A percentile compares a stretch with the other conserved stretches of the same genome.
Evolutionary conservation across 92 coral and sea anemone genomes (phyloP).

Genomic region (Heteractis magnifica): DNA sequence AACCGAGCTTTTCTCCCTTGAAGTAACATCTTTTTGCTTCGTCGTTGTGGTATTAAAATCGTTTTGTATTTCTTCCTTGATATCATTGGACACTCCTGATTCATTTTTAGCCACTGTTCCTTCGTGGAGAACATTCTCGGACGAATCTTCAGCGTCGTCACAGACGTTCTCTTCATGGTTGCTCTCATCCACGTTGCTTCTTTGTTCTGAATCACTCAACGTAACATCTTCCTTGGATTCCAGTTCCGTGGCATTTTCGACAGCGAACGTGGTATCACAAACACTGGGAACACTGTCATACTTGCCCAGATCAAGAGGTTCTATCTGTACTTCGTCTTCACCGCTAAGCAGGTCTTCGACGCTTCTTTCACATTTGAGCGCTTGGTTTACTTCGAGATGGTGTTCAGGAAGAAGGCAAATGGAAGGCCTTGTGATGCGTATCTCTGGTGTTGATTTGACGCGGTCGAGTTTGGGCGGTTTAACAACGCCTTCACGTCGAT

Average conservation of each 20-base stretch:
- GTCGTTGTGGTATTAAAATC: background rate
- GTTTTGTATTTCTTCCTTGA: background rate
- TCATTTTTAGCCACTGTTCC: no score
- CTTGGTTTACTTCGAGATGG: background rate
- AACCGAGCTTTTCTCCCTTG: background rate
- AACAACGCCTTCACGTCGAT: background rate
- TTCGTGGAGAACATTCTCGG: background rate
- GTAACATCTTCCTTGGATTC: background rate
- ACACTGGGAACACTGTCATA: constrained; percentile 2
- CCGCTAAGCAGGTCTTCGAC: background rate
- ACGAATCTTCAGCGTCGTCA: background rate
- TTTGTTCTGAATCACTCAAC: background rate
- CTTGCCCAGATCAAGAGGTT: constrained; percentile 37
- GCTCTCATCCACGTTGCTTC: background rate
- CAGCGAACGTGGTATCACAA: constrained; percentile 7
- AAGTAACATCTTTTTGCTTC: background rate
- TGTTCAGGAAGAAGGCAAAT: constrained; percentile 27
- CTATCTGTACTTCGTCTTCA: constrained; percentile 30
- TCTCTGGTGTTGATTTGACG: constrained; percentile 22
- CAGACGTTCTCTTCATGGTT: background rate
- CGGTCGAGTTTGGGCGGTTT: background rate
- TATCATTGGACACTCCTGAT: background rate
- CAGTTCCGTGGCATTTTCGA: background rate
- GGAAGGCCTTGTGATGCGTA: constrained; percentile 35
- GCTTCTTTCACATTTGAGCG: background rate